These are phyloP conservation scores for Manis javanica DNA, from an alignment of 2,797 vertebrate genomes.

Conservation along the genomic window DNA sequence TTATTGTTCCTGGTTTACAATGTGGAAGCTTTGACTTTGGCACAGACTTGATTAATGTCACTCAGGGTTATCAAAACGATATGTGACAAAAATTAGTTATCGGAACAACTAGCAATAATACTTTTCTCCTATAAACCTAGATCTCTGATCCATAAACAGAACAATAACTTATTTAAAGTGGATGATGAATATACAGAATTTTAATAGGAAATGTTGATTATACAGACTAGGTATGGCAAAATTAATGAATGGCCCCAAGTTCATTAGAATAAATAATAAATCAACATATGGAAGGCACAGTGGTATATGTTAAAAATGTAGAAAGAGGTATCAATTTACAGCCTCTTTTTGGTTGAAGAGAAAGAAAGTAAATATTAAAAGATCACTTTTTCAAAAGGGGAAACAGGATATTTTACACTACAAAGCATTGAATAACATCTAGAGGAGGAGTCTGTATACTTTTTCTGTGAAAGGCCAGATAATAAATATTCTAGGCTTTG, in stretches of 20 bases:
- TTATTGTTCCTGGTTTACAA: not conserved
- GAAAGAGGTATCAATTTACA: not conserved
- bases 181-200: not conserved
- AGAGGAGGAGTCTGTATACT: not conserved
- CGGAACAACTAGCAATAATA: not conserved
- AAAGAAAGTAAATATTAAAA: not conserved
- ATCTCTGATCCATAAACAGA: constrained; percentile 23
- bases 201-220: constrained; percentile 40
- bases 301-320: not conserved
- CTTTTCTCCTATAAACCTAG: not conserved
- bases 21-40: not conserved
- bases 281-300: not conserved
- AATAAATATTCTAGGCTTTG: not conserved
- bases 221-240: not conserved
- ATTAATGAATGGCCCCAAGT: not conserved
- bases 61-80: not conserved
- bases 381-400: not conserved
- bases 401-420: not conserved
- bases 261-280: constrained; percentile 11
- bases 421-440: not conserved
- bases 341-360: not conserved
- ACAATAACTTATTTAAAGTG: not conserved
- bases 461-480: not conserved
- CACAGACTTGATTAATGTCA: not conserved
- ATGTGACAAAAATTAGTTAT: not conserved